Evolutionary conservation across 2,888 invertebrate species (phyloP).

Genomic region (Drosophila mettleri): DNA sequence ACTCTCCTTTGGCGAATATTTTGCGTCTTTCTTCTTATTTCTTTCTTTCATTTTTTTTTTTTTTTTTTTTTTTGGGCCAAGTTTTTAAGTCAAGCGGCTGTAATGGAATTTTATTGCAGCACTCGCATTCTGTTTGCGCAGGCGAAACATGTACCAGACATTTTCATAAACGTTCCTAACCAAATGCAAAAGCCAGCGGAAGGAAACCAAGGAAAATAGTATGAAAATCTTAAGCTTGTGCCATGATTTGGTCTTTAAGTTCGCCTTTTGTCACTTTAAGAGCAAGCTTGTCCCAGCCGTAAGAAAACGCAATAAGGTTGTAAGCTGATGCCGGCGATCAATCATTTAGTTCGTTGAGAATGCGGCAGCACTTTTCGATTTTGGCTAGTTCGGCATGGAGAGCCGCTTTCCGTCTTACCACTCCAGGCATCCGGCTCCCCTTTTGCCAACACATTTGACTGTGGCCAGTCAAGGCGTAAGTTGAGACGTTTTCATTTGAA

Average conservation of each 20-base stretch:
- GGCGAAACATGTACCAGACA: slow-evolving; percentile 76
- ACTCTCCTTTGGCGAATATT: slow-evolving; percentile 46
- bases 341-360: slow-evolving; percentile 63
- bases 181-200: slow-evolving; percentile 10
- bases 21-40: slow-evolving; percentile 40
- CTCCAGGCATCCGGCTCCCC: too few relatives aligned
- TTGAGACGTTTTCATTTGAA: slow-evolving; percentile 79
- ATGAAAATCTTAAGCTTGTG: slow-evolving; percentile 4
- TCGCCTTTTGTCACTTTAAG: slow-evolving; percentile 21
- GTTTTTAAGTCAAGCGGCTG: slow-evolving; percentile 74
- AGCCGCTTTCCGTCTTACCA: background rate
- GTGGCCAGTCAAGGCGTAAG: slow-evolving; percentile 52
- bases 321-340: slow-evolving; percentile 79
- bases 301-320: slow-evolving; percentile 58
- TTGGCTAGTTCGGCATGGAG: slow-evolving; percentile 26
- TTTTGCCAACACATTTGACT: slow-evolving; percentile 29
- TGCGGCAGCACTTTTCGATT: slow-evolving; percentile 60
- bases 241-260: slow-evolving; percentile 40
- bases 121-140: slow-evolving; percentile 74
- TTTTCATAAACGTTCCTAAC: slow-evolving; percentile 67
- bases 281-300: slow-evolving; percentile 56
- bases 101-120: slow-evolving; percentile 79
- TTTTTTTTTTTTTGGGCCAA: slow-evolving; percentile 63
- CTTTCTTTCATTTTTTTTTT: slow-evolving; percentile 48
- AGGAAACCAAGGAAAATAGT: slow-evolving; percentile 2